These are phyloP conservation scores for Stomatorhinus ivindoensis DNA, from an alignment of 2,113 vertebrate genomes.

Conservation along the genomic window DNA sequence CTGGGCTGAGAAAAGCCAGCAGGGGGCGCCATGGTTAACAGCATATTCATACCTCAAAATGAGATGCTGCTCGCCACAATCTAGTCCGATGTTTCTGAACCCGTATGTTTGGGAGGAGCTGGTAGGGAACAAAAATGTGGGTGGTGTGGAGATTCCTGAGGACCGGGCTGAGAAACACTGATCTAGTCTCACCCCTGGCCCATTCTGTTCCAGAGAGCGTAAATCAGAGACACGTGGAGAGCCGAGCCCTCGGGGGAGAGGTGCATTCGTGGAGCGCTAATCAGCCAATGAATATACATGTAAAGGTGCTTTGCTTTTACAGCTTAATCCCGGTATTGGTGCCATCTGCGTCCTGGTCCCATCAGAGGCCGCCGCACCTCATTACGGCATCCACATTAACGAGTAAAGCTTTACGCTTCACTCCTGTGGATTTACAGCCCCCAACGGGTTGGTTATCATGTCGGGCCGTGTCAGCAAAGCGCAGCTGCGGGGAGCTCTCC, in stretches of 20 bases:
- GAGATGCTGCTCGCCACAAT: not conserved
- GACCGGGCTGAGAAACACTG: not conserved
- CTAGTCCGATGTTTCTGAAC: not conserved
- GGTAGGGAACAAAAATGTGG: not conserved
- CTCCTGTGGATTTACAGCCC: not conserved
- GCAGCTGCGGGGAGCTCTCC: not conserved
- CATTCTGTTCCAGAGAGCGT: not conserved
- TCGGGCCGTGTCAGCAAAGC: not conserved
- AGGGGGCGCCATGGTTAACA: not conserved
- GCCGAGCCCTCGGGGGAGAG: slow-evolving; percentile 28
- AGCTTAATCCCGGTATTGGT: slow-evolving; percentile 34
- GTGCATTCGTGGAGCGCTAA: slow-evolving; percentile 23
- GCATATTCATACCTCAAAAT: not conserved
- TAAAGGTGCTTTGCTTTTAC: slow-evolving; percentile 31
- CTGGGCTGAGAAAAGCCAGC: not conserved
- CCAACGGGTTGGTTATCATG: not conserved
- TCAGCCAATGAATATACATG: slow-evolving; percentile 35
- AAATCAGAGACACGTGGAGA: not conserved
- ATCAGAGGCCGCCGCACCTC: slow-evolving; percentile 30
- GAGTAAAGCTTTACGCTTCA: not conserved
- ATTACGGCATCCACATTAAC: slow-evolving; percentile 32
- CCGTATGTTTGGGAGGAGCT: not conserved
- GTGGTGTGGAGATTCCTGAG: not conserved
- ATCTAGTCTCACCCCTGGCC: not conserved
- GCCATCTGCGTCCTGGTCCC: slow-evolving; percentile 44